Evolutionary conservation across 2,888 invertebrate genomes (phyloP).

Genomic region (Tipula helvola): DNA sequence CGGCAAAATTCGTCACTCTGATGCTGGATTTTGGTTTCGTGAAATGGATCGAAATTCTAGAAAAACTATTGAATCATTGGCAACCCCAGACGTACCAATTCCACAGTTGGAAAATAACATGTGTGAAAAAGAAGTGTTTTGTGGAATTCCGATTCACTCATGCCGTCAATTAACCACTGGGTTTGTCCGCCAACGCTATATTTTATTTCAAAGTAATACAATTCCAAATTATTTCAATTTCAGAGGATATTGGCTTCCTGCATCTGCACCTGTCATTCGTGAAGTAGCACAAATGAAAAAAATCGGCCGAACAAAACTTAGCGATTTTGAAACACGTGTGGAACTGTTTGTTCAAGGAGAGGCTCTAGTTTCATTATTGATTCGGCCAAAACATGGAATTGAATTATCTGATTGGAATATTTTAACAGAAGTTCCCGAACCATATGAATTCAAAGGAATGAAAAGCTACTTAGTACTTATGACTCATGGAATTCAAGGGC

Average conservation of each 20-base stretch:
- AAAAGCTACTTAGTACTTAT: slow-evolving; percentile 25
- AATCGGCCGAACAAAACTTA: slow-evolving; percentile 17
- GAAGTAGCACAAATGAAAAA: slow-evolving; percentile 21
- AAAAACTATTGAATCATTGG: slow-evolving; percentile 26
- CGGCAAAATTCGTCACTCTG: slow-evolving; percentile 24
- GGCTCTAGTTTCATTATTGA: slow-evolving; percentile 22
- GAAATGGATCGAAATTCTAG: slow-evolving; percentile 26
- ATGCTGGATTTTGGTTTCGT: slow-evolving; percentile 27
- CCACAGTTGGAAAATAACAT: slow-evolving; percentile 23
- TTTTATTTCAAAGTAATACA: background rate
- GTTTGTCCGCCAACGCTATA: slow-evolving; percentile 15
- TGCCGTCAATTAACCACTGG: slow-evolving; percentile 23
- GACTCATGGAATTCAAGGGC: slow-evolving; percentile 24
- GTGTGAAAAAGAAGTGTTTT: slow-evolving; percentile 25
- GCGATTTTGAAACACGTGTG: slow-evolving; percentile 19
- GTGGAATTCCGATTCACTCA: slow-evolving; percentile 24
- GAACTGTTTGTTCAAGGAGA: slow-evolving; percentile 19
- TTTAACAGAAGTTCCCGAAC: slow-evolving; percentile 20
- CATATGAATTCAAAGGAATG: slow-evolving; percentile 22
- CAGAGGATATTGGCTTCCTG: slow-evolving; percentile 26
- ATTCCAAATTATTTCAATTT: background rate
- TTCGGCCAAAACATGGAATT: slow-evolving; percentile 23
- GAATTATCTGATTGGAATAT: slow-evolving; percentile 22
- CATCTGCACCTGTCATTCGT: slow-evolving; percentile 23
- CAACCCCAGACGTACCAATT: slow-evolving; percentile 25